phyloP scores from a whole-genome alignment of 2,113 vertebrate genomes.

The Elephas maximus region DNA sequence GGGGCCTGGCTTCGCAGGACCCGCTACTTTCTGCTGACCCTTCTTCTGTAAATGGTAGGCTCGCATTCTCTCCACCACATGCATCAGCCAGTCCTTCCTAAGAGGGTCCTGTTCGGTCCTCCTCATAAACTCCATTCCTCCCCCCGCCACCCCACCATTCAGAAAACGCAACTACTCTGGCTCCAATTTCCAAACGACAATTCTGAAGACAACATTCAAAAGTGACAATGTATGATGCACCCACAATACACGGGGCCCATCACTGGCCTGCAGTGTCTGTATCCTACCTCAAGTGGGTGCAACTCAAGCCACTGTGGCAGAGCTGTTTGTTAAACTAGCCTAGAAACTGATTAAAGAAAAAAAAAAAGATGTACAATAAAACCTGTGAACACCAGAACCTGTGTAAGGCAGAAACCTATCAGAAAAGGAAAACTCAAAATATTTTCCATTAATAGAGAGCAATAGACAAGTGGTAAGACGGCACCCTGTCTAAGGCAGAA shows the following conservation, averaged over 20 bases:
- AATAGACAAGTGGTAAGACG: too few species aligned
- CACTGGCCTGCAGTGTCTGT: rapidly evolving
- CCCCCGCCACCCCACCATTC: too few species aligned
- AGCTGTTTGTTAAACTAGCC: too few species aligned
- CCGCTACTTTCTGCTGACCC: rapidly evolving
- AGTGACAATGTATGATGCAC: too few species aligned
- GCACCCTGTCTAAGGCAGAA: too few species aligned
- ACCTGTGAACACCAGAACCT: too few species aligned
- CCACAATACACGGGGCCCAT: rapidly evolving
- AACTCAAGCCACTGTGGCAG: rapidly evolving
- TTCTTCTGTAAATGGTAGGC: background rate
- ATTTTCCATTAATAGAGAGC: too few species aligned
- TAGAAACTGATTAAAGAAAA: background rate
- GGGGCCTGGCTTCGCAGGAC: rapidly evolving
- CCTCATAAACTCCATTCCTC: too few species aligned
- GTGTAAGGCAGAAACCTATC: too few species aligned
- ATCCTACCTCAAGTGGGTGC: rapidly evolving
- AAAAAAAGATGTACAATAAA: background rate
- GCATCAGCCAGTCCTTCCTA: background rate
- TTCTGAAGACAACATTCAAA: background rate
- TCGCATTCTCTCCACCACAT: background rate
- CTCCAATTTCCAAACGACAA: background rate
- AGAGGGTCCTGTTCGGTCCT: too few species aligned
- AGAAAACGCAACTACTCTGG: background rate
- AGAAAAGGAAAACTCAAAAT: too few species aligned